Evolutionary conservation across 2,113 vertebrate species (phyloP).

Genomic region (Triplophysa dalaica): DNA sequence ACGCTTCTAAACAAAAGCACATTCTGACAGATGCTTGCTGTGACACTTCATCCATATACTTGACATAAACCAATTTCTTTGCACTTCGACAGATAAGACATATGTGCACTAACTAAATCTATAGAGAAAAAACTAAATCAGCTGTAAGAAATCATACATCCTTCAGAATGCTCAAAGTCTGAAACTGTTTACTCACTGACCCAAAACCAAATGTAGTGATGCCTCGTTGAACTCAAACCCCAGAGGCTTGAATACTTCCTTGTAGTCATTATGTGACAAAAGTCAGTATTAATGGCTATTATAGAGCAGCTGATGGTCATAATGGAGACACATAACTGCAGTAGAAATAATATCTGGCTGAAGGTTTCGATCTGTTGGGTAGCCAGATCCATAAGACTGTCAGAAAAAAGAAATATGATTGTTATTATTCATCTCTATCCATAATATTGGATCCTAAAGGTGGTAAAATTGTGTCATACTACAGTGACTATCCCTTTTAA

Average conservation of each 20-base stretch:
- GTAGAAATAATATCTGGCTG: slow-evolving; percentile 7
- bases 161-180: neutral
- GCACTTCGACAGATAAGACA: too few species aligned
- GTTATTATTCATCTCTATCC: neutral
- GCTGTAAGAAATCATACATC: neutral
- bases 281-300: slow-evolving; percentile 52
- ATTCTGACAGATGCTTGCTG: neutral
- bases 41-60: neutral
- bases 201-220: neutral
- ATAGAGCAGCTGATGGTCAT: slow-evolving; percentile 45
- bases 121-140: neutral
- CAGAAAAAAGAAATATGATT: neutral
- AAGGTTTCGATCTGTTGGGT: neutral
- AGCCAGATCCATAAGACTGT: neutral
- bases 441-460: neutral
- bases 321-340: slow-evolving; percentile 58
- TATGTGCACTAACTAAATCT: neutral
- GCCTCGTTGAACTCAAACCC: slow-evolving; percentile 16
- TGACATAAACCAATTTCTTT: neutral
- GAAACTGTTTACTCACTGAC: neutral
- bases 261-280: slow-evolving; percentile 27
- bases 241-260: neutral
- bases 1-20: too few species aligned
- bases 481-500: too few species aligned
- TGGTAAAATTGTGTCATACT: neutral